phyloP scores from a whole-genome alignment of 2,797 vertebrate species.

The Anolis apletophallus region DNA sequence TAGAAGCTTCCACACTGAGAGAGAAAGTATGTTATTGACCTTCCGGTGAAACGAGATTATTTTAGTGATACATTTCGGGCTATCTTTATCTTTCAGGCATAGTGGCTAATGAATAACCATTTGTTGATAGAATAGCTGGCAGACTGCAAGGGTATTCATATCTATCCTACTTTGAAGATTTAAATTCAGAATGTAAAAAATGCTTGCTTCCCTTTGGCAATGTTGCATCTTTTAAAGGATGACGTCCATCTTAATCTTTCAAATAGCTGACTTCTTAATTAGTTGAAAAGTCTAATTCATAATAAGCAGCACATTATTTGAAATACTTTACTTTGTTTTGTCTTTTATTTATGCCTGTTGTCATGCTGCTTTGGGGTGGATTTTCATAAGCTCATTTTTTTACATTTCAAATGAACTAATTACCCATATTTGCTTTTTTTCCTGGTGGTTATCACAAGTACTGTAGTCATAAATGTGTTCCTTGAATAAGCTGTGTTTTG shows the following conservation, averaged over 20 bases:
- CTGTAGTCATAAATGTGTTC: not conserved
- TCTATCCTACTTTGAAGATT: conserved; percentile 45
- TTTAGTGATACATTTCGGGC: not conserved
- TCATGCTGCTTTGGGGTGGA: not conserved
- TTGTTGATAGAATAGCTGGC: conserved; percentile 58
- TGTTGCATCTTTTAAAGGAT: conserved; percentile 39
- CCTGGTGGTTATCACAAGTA: not conserved
- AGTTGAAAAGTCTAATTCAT: not conserved
- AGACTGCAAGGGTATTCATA: not conserved
- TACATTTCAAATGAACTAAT: not conserved
- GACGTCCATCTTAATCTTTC: conserved; percentile 48
- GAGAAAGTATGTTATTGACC: too few relatives aligned
- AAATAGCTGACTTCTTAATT: not conserved
- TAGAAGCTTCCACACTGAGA: not conserved
- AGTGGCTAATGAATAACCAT: conserved; percentile 46
- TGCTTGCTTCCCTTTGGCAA: conserved; percentile 33
- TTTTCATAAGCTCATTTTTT: not conserved
- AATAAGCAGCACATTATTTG: not conserved
- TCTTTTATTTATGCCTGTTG: not conserved
- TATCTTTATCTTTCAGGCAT: conserved; percentile 35
- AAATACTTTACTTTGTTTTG: not conserved
- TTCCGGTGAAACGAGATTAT: not conserved
- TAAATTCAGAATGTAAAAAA: conserved; percentile 29
- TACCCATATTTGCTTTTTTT: not conserved
- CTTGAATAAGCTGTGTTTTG: not conserved